phyloP scores from a whole-genome alignment of 2,888 invertebrate genomes.

The Apodemia mormo region DNA sequence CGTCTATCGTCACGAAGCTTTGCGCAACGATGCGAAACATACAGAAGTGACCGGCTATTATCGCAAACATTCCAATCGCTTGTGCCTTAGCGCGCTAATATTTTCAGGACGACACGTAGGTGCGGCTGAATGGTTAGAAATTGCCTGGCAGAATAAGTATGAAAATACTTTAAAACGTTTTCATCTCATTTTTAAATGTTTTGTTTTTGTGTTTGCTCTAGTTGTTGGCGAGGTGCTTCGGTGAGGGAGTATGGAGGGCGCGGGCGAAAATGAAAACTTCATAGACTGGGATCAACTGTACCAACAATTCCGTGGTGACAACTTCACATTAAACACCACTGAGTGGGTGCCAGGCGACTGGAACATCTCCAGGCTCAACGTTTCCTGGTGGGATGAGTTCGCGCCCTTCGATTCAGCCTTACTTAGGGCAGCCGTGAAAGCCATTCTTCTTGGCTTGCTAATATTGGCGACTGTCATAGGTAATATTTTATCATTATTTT shows the following conservation, averaged over 20 bases:
- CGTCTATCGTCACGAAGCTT: too few species aligned
- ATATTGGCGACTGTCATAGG: slow-evolving; percentile 84
- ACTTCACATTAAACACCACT: slow-evolving; percentile 55
- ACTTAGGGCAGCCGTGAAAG: slow-evolving; percentile 83
- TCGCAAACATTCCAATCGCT: too few species aligned
- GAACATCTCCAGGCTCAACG: slow-evolving; percentile 63
- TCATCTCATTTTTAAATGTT: neutral
- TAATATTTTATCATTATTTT: slow-evolving; percentile 40
- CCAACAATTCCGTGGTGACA: slow-evolving; percentile 58
- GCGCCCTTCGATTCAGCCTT: slow-evolving; percentile 79
- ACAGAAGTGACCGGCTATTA: too few species aligned
- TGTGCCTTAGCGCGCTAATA: too few species aligned
- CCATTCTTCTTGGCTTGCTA: slow-evolving; percentile 81
- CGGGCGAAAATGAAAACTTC: slow-evolving; percentile 65
- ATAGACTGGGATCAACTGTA: slow-evolving; percentile 73
- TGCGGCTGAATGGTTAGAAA: too few species aligned
- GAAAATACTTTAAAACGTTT: too few species aligned
- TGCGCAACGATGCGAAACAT: too few species aligned
- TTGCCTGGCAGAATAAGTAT: too few species aligned
- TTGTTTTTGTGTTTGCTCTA: slow-evolving; percentile 32
- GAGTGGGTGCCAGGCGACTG: slow-evolving; percentile 56
- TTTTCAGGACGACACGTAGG: too few species aligned
- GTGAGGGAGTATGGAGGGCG: slow-evolving; percentile 77
- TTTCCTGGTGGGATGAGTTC: slow-evolving; percentile 67
- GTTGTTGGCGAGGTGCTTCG: slow-evolving; percentile 60